A percentile compares a stretch with the other conserved stretches of the same genome.
Conservation (phyloP, 1,140 invertebrate genomes). For the Brachionus koreanus region DNA sequence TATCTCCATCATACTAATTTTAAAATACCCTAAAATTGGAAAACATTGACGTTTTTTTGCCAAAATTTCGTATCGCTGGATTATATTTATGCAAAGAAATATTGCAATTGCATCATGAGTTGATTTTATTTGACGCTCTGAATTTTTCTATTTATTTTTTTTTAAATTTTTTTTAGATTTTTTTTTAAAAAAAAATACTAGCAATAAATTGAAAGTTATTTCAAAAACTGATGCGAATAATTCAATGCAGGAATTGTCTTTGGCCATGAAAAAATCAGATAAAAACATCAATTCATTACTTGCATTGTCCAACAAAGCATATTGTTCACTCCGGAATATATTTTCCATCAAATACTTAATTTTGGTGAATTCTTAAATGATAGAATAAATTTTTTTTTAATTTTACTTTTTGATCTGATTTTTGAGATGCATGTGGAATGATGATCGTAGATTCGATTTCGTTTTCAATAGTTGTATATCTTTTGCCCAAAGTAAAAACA, state of each 20-base stretch:
- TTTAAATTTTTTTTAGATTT: too few species aligned
- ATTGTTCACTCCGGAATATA: slow-evolving; percentile 90
- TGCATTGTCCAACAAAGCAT: slow-evolving; percentile 93
- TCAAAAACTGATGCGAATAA: slow-evolving; percentile 89
- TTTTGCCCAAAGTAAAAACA: slow-evolving; percentile 74
- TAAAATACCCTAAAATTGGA: slow-evolving; percentile 85
- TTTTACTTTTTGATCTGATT: slow-evolving; percentile 72
- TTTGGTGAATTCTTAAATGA: background rate
- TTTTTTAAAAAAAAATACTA: slow-evolving; percentile 57
- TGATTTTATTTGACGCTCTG: slow-evolving; percentile 78
- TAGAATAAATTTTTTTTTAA: slow-evolving; percentile 34
- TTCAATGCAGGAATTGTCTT: slow-evolving; percentile 71
- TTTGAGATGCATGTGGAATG: slow-evolving; percentile 88
- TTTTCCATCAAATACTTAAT: slow-evolving; percentile 87
- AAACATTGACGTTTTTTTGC: slow-evolving; percentile 90
- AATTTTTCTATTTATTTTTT: too few species aligned
- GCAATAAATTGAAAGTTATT: slow-evolving; percentile 77
- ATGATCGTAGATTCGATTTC: slow-evolving; percentile 91
- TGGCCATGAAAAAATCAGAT: slow-evolving; percentile 90
- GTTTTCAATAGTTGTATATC: slow-evolving; percentile 76
- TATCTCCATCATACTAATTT: slow-evolving; percentile 50
- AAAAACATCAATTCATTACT: slow-evolving; percentile 95
- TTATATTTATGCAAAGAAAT: slow-evolving; percentile 88
- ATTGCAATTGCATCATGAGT: slow-evolving; percentile 93
- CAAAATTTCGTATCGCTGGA: slow-evolving; percentile 82